These are phyloP conservation scores for Miltochrista miniata DNA, from an alignment of 2,888 invertebrate genomes.

Conservation along the genomic window DNA sequence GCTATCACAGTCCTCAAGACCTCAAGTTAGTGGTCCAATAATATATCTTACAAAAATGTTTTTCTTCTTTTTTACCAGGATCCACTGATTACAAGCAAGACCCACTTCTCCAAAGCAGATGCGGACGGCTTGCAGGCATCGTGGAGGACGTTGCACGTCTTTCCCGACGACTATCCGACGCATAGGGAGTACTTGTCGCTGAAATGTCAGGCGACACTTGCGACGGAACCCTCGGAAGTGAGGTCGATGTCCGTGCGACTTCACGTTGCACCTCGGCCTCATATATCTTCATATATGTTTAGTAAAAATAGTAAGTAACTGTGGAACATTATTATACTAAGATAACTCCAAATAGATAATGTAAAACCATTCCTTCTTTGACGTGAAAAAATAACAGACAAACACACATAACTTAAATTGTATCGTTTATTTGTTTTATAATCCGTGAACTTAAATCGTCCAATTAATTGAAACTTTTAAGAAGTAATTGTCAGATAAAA, in stretches of 20 bases:
- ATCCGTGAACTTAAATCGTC: too few species aligned
- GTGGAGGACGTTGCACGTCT: constrained; percentile 73
- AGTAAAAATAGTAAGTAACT: constrained; percentile 77
- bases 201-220: constrained; percentile 67
- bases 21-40: too few species aligned
- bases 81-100: constrained; percentile 65
- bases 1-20: too few species aligned
- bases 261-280: constrained; percentile 69
- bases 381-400: too few species aligned
- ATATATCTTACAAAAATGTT: not conserved
- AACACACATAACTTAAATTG: too few species aligned
- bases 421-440: too few species aligned
- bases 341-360: too few species aligned
- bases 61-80: constrained; percentile 50
- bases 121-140: constrained; percentile 72
- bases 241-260: constrained; percentile 75
- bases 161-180: constrained; percentile 71
- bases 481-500: too few species aligned
- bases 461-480: too few species aligned
- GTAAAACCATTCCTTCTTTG: too few species aligned
- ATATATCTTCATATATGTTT: constrained; percentile 78
- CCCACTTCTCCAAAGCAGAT: constrained; percentile 71
- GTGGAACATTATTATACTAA: too few species aligned
- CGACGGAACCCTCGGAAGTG: constrained; percentile 64
- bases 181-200: constrained; percentile 71